phyloP scores from a whole-genome alignment of 2,888 invertebrate genomes.

The Sinelater perroti region DNA sequence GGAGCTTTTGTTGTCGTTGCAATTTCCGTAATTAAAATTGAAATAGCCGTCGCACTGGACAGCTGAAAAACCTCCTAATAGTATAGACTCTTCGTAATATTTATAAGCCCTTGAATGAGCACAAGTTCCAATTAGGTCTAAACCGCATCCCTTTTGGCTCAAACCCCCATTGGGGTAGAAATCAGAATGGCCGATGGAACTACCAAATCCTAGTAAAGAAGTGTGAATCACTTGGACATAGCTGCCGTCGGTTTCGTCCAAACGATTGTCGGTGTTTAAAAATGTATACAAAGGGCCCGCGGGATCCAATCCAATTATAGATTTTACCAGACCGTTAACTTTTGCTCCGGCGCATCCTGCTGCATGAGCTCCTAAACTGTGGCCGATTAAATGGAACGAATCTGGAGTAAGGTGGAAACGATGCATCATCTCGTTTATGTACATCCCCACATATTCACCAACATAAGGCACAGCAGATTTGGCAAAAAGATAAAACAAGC shows the following conservation, averaged over 20 bases:
- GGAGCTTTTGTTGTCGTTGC: conserved; percentile 37
- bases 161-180: conserved; percentile 56
- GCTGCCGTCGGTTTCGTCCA: conserved; percentile 52
- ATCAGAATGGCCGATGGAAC: conserved; percentile 54
- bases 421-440: conserved; percentile 44
- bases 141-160: conserved; percentile 55
- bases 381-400: conserved; percentile 46
- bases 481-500: conserved; percentile 42
- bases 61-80: conserved; percentile 49
- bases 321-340: conserved; percentile 44
- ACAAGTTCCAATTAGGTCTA: conserved; percentile 54
- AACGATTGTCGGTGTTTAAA: conserved; percentile 44
- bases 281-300: conserved; percentile 46
- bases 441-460: conserved; percentile 46
- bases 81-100: conserved; percentile 61
- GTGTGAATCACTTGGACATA: conserved; percentile 57
- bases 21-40: conserved; percentile 41
- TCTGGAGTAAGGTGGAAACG: conserved; percentile 41
- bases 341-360: conserved; percentile 49
- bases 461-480: conserved; percentile 42
- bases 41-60: conserved; percentile 39
- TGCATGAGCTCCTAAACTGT: conserved; percentile 54
- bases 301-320: conserved; percentile 56
- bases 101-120: conserved; percentile 59
- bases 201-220: conserved; percentile 43